These are phyloP conservation scores for Catharus fuscescens DNA, from an alignment of 2,113 vertebrate genomes.

Conservation along the genomic window DNA sequence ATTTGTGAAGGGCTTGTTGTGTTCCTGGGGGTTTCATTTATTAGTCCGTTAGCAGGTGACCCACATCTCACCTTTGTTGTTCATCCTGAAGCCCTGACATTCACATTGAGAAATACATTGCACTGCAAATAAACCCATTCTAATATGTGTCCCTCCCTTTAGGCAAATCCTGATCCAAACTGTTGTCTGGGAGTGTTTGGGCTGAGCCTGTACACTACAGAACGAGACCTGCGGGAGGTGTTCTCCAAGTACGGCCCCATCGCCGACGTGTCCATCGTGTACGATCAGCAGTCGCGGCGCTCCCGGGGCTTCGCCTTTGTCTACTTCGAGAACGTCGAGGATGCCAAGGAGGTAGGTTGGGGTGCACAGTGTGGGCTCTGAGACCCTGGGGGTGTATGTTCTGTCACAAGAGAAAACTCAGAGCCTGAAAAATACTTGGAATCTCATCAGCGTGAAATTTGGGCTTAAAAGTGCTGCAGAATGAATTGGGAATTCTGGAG, in stretches of 20 bases:
- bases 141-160: not conserved
- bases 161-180: constrained; percentile 96
- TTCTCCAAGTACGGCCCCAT: constrained; percentile 96
- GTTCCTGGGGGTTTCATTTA: not conserved
- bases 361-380: not conserved
- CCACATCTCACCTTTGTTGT: not conserved
- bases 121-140: not conserved
- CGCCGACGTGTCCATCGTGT: constrained; percentile 90
- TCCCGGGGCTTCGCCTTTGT: constrained; percentile 95
- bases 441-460: fast-evolving
- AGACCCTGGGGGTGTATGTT: not conserved
- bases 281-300: constrained; percentile 93
- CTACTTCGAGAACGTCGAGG: constrained; percentile 92
- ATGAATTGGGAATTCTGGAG: not conserved
- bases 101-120: not conserved
- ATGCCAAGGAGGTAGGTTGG: constrained; percentile 88
- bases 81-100: not conserved
- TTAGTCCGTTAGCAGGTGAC: not conserved
- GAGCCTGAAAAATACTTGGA: not conserved
- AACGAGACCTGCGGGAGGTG: constrained; percentile 92
- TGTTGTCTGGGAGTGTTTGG: constrained; percentile 95
- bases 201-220: constrained; percentile 93
- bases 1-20: not conserved
- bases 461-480: not conserved
- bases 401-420: not conserved